Evolutionary conservation across 2,113 vertebrate genomes (phyloP).

Genomic region (Athene cunicularia): DNA sequence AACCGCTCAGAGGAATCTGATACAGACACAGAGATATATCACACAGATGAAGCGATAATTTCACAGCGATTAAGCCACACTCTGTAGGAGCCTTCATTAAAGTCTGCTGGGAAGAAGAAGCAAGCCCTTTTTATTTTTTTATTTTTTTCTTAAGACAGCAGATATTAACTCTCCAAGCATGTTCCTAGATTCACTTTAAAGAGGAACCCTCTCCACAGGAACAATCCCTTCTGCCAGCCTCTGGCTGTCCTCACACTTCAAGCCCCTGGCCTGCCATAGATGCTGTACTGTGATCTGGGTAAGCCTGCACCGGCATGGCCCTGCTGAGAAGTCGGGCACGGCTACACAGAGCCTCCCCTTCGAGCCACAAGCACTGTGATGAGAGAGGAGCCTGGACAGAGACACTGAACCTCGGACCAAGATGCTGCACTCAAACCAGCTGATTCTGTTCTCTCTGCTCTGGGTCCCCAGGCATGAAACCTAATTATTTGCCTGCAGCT

Average conservation of each 20-base stretch:
- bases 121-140: not conserved
- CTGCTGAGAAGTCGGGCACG: not conserved
- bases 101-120: conserved; percentile 3
- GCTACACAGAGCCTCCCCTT: not conserved
- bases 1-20: not conserved
- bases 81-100: conserved; percentile 45
- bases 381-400: not conserved
- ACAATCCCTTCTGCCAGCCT: not conserved
- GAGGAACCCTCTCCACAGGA: not conserved
- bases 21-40: conserved; percentile 24
- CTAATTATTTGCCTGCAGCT: not conserved
- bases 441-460: not conserved
- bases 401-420: not conserved
- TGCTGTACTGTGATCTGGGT: not conserved
- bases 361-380: fast-evolving
- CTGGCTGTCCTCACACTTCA: not conserved
- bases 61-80: conserved; percentile 53
- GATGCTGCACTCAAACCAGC: not conserved
- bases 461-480: not conserved
- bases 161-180: not conserved
- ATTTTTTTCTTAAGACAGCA: not conserved
- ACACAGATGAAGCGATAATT: conserved; percentile 48
- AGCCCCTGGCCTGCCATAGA: not conserved
- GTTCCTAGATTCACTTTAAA: not conserved
- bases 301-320: not conserved